Evolutionary conservation across 2,888 invertebrate genomes (phyloP), one percentile per base, ranked within the genome.

Genomic region (Xestia xanthographa): DNA sequence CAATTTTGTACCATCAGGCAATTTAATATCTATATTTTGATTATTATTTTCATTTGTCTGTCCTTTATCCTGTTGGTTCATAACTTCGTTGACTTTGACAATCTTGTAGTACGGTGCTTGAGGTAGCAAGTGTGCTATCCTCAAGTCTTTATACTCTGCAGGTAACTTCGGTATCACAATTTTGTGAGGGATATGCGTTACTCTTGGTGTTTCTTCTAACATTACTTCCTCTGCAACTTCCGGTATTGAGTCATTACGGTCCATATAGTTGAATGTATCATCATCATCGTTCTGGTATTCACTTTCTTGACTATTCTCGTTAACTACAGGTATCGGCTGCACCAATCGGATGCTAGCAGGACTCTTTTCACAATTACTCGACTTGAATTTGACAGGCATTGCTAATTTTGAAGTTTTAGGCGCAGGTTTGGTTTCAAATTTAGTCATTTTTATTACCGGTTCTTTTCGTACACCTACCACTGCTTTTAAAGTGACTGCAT

Each of bases 101-200:
- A 96, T 96, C 69, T 95, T 96, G 80, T 88, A 96, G 71, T 70
- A 96, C 0, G 96, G 96, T 0, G 96, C 95, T 80, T 94, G 88
- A 0, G 94, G 86, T 12, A 92, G 85, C 8, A 96, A 72, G 48
- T 95, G 95, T 0, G 94, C 96, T 2, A 96, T 94, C 2, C 90
- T 88, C 0, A 95, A 85, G 0, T 93, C 89, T 0, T 91, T 88
- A 6, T 90, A 90, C 0, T 89, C 87, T 1, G 87, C 72, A 0
- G 93, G 90, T 1, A 94, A 77, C 11, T 94, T 93, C 0, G 95
- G 93, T 26, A 95, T 86, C 0, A 94, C 82, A 4, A 95, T 88
- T 81, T 91, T 91, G 60, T 92, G 90, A 12, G 90, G 82, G 2
- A 89, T 77, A 2, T 72, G 76, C 0, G 66, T 72, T 6, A 69